A percentile compares a stretch with the other conserved stretches of the same genome.
Conservation (phyloP, 2,797 vertebrate genomes). For the Ficedula albicollis region DNA sequence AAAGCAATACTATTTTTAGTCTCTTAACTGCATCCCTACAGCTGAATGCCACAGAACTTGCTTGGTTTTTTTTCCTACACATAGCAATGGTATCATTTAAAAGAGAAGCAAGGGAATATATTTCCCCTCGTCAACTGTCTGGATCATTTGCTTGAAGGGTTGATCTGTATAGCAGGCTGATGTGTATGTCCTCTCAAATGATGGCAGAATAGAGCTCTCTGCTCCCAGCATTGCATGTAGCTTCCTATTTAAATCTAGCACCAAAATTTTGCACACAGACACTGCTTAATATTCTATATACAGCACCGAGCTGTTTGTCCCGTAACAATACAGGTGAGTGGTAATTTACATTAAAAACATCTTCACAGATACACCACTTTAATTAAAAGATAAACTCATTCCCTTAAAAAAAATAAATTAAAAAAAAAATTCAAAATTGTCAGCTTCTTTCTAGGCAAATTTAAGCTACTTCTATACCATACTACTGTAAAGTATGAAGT, state of each 20-base stretch:
- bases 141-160: neutral
- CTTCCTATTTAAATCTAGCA: neutral
- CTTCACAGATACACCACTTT: neutral
- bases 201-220: neutral
- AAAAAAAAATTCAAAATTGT: neutral
- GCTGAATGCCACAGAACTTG: neutral
- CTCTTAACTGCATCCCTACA: neutral
- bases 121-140: neutral
- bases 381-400: neutral
- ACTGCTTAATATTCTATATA: neutral
- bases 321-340: neutral
- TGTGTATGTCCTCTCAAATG: fast-evolving
- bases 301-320: neutral
- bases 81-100: neutral
- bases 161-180: neutral
- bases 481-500: neutral
- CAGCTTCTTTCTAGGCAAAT: neutral
- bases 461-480: neutral
- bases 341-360: neutral
- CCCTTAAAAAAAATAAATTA: neutral
- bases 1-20: neutral
- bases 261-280: neutral
- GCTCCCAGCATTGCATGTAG: neutral
- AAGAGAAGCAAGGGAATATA: neutral
- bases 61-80: neutral